These are phyloP conservation scores for Antechinus stuartii DNA, from an alignment of 2,113 vertebrate species.

Conservation along the genomic window DNA sequence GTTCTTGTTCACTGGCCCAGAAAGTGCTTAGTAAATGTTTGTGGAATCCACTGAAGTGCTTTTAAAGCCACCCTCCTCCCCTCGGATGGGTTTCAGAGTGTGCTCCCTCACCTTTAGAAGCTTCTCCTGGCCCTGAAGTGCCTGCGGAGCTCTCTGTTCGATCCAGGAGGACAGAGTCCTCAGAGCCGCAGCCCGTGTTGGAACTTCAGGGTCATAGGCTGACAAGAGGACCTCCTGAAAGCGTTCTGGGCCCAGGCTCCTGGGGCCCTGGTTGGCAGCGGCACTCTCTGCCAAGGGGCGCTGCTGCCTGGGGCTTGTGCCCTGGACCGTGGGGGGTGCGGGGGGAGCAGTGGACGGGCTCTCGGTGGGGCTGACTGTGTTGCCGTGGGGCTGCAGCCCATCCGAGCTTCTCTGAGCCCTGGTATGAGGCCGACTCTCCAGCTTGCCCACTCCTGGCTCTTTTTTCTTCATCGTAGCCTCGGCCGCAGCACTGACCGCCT, in stretches of 20 bases:
- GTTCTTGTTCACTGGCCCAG: background rate
- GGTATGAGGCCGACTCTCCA: fast-evolving
- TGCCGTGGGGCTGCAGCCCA: fast-evolving
- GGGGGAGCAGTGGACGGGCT: background rate
- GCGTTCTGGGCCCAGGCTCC: fast-evolving
- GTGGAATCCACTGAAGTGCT: background rate
- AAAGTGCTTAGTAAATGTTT: background rate
- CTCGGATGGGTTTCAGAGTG: fast-evolving
- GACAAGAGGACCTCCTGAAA: slow-evolving; percentile 85
- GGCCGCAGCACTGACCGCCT: slow-evolving; percentile 70
- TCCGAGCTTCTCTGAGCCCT: fast-evolving
- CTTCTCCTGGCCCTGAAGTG: slow-evolving; percentile 86
- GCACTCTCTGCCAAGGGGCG: fast-evolving
- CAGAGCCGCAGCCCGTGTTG: slow-evolving; percentile 88
- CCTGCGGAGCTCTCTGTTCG: slow-evolving; percentile 79
- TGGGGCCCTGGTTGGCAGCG: fast-evolving
- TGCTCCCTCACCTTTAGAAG: slow-evolving; percentile 87
- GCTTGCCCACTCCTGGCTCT: background rate
- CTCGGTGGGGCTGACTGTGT: background rate
- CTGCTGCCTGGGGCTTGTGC: fast-evolving
- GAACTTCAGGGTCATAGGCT: slow-evolving; percentile 91
- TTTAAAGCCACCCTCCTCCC: background rate
- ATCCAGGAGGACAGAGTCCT: slow-evolving; percentile 86
- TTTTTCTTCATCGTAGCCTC: slow-evolving; percentile 56
- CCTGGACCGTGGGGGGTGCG: fast-evolving